Base-by-base conservation (phyloP, 2,797 vertebrate genomes). In the Chelonia mydas region DNA sequence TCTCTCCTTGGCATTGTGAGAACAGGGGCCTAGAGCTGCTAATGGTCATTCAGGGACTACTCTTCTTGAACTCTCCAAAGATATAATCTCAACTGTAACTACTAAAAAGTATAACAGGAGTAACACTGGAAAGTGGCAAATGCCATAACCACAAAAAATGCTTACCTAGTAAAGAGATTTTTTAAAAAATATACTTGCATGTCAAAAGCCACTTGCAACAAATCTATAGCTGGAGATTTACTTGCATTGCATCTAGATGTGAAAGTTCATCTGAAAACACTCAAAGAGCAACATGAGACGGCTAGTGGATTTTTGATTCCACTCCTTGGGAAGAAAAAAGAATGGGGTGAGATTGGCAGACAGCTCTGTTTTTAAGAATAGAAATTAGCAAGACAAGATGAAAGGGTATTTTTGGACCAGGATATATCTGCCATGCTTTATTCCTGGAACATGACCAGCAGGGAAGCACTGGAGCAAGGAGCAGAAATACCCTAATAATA, bases 151-250 rank as follows among this genome's bases (percentile, higher is more conserved):
- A 6, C 10, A 37, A 37, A 72, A 72, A 72, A 21, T 47, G 11
- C 45, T 47, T 81, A 28, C 1, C 87, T 1, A 87, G 82, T 19
- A 92, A 85, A 87, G 77, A 89, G 54, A 33, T 37, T 95, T 93
- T 94, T 88, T 7, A 4, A 93, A 4, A 94, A 95, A 92, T 0
- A 96, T 33, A 41, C 41, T 25, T 1, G 8, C 25, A 4, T 93
- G 81, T 95, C 92, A 65, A 94, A 85, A 11, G 83, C 81, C 8
- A 87, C 92, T 90, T 94, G 80, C 89, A 91, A 96, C 80, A 96
- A 96, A 93, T 94, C 12, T 0, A 78, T 83, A 94, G 72, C n/a
- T 95, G 84, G 81, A 90, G 47, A 83, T 93, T 90, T 87, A 78
- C 49, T 95, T 96, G 88, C 80, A 90, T 94, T 50, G 79, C 45